These are phyloP conservation scores for Actinia tenebrosa DNA, from an alignment of 64 coral and sea anemone genomes.

Conservation along the genomic window DNA sequence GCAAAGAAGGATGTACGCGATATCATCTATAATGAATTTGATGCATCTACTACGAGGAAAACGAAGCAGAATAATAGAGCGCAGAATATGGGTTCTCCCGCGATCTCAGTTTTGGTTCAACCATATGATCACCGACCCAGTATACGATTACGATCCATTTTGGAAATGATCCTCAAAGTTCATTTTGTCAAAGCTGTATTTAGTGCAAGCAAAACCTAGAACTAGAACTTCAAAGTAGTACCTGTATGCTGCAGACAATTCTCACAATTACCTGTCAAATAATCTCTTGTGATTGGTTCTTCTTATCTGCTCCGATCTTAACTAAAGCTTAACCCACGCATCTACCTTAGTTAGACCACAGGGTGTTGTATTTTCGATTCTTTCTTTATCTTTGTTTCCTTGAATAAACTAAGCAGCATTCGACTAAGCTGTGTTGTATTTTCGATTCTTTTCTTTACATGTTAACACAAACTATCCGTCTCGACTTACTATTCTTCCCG, in stretches of 20 bases:
- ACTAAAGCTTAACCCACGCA: no score
- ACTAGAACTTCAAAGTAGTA: neutral
- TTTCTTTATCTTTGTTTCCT: no score
- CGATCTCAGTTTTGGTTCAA: constrained; percentile 35
- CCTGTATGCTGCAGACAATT: neutral
- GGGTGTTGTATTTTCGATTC: no score
- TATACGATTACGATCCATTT: constrained; percentile 10
- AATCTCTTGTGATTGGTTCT: neutral
- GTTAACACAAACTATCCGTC: no score
- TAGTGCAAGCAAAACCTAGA: neutral
- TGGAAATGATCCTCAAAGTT: neutral
- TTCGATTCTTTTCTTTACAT: no score
- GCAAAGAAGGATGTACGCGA: neutral
- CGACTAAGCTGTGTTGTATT: no score
- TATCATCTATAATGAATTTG: neutral
- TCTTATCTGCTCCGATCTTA: no score
- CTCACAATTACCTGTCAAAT: neutral
- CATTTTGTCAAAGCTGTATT: neutral
- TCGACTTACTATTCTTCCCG: no score
- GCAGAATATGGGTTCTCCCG: constrained; percentile 19
- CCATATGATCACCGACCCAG: neutral
- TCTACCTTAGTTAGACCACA: no score
- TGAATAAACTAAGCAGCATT: no score
- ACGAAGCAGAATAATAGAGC: neutral
- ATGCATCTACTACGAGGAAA: neutral